Conservation (phyloP, 2,888 invertebrate species). For the Nephrocerus scutellatus region DNA sequence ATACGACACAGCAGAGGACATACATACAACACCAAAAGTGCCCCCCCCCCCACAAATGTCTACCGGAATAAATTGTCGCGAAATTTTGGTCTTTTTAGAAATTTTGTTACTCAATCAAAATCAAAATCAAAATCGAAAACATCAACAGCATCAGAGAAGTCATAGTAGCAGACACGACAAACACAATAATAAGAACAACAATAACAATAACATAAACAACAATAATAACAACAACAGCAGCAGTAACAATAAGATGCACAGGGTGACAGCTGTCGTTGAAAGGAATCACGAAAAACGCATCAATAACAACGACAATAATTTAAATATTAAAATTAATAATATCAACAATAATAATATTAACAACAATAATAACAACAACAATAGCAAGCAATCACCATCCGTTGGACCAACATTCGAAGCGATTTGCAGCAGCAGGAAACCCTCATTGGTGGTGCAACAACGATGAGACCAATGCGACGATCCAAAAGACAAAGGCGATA, state of each 20-base stretch:
- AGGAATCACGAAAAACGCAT: constrained; percentile 13
- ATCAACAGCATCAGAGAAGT: too few species aligned
- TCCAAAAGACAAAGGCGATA: constrained; percentile 10
- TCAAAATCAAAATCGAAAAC: constrained; percentile 42
- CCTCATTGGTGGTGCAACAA: constrained; percentile 4
- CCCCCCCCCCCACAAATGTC: constrained; percentile 33
- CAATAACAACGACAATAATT: constrained; percentile 13
- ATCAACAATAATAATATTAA: constrained; percentile 21
- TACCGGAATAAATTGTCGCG: constrained; percentile 46
- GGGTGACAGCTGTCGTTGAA: too few species aligned
- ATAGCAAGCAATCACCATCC: constrained; percentile 19
- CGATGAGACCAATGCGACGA: constrained; percentile 5
- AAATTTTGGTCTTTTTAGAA: constrained; percentile 46
- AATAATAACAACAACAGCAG: constrained; percentile 33
- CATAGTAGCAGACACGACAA: too few species aligned
- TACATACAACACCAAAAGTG: constrained; percentile 8
- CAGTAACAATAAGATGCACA: too few species aligned
- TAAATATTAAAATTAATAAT: constrained; percentile 5
- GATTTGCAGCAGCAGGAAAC: not conserved
- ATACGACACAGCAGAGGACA: too few species aligned
- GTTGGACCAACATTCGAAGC: too few species aligned
- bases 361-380: constrained; percentile 15
- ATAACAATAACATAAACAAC: too few species aligned
- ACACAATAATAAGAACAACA: too few species aligned
- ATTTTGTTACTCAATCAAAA: constrained; percentile 45